Conservation (phyloP, 1,140 invertebrate genomes). For the Grapholita molesta region DNA sequence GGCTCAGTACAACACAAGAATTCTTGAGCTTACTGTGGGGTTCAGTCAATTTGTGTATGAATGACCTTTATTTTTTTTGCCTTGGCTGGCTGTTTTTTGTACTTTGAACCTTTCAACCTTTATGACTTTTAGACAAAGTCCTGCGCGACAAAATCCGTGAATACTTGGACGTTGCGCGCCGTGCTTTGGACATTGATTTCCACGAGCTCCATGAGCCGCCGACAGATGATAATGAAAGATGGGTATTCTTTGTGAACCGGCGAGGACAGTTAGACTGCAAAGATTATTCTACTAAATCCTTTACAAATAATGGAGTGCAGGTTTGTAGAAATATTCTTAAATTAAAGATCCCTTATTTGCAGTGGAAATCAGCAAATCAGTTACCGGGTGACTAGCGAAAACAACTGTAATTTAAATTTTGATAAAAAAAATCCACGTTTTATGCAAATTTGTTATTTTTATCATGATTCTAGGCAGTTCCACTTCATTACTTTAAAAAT, state of each 20-base stretch:
- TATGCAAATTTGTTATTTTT: too few species aligned
- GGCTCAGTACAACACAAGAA: too few species aligned
- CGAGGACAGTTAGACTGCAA: constrained; percentile 40
- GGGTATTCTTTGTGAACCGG: constrained; percentile 61
- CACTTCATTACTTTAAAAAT: too few species aligned
- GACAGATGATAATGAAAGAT: constrained; percentile 38
- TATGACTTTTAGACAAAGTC: constrained; percentile 47
- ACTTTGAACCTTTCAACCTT: not conserved
- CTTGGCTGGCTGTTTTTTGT: too few species aligned
- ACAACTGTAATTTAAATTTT: too few species aligned
- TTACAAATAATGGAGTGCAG: constrained; percentile 55
- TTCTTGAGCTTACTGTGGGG: too few species aligned
- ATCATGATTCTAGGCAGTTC: too few species aligned
- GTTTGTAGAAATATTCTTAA: constrained; percentile 25
- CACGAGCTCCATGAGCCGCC: constrained; percentile 45
- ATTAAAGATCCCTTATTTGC: not conserved
- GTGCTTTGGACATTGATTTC: constrained; percentile 41
- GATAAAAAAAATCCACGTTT: too few species aligned
- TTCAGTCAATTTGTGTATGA: too few species aligned
- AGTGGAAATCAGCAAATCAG: not conserved
- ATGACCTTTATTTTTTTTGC: too few species aligned
- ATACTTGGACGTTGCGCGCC: constrained; percentile 36
- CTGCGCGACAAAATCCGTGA: constrained; percentile 49
- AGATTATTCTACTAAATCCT: constrained; percentile 42
- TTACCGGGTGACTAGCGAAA: too few species aligned